Conservation (phyloP, 1,140 invertebrate species). For the Brachionus koreanus region DNA sequence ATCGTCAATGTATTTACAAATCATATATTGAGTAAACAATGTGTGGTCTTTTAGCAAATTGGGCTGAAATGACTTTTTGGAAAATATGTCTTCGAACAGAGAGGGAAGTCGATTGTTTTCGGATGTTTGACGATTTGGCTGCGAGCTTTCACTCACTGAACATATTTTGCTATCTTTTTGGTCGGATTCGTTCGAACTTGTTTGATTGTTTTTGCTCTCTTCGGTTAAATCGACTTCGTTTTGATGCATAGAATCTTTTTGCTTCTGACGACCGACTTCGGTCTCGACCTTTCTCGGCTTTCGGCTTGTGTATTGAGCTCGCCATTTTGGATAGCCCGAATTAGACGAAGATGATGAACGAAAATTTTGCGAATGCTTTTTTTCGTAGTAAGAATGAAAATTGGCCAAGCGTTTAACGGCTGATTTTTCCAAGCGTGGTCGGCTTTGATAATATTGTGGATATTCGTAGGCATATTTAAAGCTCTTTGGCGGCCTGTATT, state of each 20-base stretch:
- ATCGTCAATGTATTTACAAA: constrained; percentile 42
- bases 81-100: background rate
- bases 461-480: constrained; percentile 24
- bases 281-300: background rate
- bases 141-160: background rate
- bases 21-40: constrained; percentile 37
- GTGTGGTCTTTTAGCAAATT: background rate
- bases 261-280: background rate
- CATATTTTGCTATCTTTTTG: background rate
- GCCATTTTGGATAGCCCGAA: background rate
- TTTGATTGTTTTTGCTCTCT: background rate
- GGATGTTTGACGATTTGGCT: background rate
- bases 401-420: background rate
- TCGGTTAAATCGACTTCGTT: background rate
- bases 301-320: background rate
- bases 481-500: background rate
- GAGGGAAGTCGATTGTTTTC: background rate
- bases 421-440: background rate
- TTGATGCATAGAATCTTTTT: background rate
- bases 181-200: background rate
- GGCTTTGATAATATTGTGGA: constrained; percentile 29
- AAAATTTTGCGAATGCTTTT: background rate
- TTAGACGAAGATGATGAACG: constrained; percentile 8
- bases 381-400: background rate
- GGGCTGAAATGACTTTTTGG: constrained; percentile 9